Conservation (phyloP, 2,113 vertebrate genomes). For the Syrmaticus mikado region DNA sequence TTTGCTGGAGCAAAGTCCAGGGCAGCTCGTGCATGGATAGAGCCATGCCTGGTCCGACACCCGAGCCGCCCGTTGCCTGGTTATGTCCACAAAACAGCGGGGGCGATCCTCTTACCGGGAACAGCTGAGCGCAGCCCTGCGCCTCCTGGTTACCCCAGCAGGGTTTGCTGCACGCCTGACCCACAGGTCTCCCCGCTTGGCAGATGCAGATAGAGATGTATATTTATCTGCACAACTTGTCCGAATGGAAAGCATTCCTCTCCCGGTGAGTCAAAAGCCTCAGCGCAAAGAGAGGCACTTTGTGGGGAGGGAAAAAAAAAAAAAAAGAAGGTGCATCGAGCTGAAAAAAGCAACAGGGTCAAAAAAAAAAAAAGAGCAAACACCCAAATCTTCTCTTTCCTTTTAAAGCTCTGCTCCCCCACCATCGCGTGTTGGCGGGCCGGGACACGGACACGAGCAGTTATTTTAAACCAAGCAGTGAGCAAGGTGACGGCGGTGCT, state of each 20-base stretch:
- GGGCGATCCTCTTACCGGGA: conserved; percentile 39
- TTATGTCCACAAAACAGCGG: conserved; percentile 67
- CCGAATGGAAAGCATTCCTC: conserved; percentile 71
- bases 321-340: not conserved
- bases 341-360: not conserved
- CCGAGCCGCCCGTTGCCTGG: conserved; percentile 59
- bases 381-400: conserved; percentile 9
- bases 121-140: conserved; percentile 58
- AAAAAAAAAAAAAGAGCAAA: not conserved
- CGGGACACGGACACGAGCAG: fast-evolving
- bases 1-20: conserved; percentile 59
- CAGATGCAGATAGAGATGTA: not conserved
- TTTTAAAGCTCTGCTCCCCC: conserved; percentile 44
- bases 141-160: conserved; percentile 46
- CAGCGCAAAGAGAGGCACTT: not conserved
- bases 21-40: fast-evolving
- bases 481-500: not conserved
- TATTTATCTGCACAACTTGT: conserved; percentile 23
- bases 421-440: not conserved
- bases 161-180: not conserved
- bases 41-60: not conserved
- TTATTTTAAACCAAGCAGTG: not conserved
- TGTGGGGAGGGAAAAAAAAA: conserved; percentile 4
- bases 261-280: conserved; percentile 68
- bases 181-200: conserved; percentile 54